Base-by-base conservation (phyloP, 1,140 invertebrate genomes). In the Drosophila athabasca region DNA sequence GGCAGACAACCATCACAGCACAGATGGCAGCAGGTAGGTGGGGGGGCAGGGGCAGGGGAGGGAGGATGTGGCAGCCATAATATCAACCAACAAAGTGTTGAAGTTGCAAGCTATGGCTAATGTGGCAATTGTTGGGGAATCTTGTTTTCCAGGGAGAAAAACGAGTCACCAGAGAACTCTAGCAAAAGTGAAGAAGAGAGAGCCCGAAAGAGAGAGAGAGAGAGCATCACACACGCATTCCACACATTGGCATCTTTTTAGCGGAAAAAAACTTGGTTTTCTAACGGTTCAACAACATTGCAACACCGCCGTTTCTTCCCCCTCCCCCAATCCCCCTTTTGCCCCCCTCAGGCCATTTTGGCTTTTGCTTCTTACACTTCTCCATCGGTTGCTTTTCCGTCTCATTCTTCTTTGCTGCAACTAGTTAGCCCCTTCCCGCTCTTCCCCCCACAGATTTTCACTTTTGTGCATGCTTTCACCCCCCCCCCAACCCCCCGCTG, bases 121-220 rank as follows among this genome's bases (percentile, higher is more conserved):
- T 80, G 35, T 39, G 62, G 72, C 78, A 79, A 80, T 76, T 80
- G 78, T 80, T 80, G 71, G 78, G 60, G 78, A 76, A 76, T 80
- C 78, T 80, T 67, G 78, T 80, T 80, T 80, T 80, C 43, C 11
- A 26, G 43, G 44, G 62, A 58, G 59, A 46, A 26, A 58, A 78
- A 70, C 67, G 55, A 58, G 54, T 51, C 57, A 54, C 19, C 58
- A 39, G 62, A 75, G 62, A 65, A 44, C 31, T 57, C 31, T 39
- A 69, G 66, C 66, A 69, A 69, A 69, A 69, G 66, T 68, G 66
- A 57, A 43, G 66, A 67, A 48, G 66, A 67, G 41, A 49, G 50
- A 3, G 19, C 35, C 35, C 48, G 44, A 57, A 15, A 41, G 51
- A 57, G 15, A 41, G 7, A 45, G 9, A 50, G 11, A 9, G 15